Percentiles rank a stretch among this genome's conserved stretches.
Conservation (phyloP, 2,888 invertebrate species). For the Dicyrtomina minuta region DNA sequence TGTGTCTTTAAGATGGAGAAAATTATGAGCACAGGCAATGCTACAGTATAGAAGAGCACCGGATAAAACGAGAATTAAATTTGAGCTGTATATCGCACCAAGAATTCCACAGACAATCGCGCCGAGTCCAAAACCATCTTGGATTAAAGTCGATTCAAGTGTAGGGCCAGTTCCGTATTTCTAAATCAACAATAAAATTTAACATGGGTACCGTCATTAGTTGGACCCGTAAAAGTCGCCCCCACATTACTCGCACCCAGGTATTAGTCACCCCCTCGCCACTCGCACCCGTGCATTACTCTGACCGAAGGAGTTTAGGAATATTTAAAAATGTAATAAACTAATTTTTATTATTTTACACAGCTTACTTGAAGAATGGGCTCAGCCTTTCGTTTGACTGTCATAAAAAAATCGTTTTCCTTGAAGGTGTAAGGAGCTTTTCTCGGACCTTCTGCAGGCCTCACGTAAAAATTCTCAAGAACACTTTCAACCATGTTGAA, state of each 20-base stretch:
- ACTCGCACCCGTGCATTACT: too few species aligned
- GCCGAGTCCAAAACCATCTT: conserved; percentile 43
- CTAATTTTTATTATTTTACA: too few species aligned
- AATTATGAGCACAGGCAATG: conserved; percentile 71
- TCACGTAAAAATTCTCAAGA: conserved; percentile 67
- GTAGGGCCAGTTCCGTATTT: conserved; percentile 49
- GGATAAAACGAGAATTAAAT: conserved; percentile 59
- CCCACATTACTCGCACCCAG: too few species aligned
- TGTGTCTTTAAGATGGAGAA: conserved; percentile 72
- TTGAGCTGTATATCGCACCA: conserved; percentile 54
- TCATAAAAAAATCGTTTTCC: conserved; percentile 72
- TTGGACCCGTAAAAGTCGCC: too few species aligned
- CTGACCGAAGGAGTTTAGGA: too few species aligned
- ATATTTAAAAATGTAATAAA: too few species aligned
- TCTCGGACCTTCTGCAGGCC: conserved; percentile 65
- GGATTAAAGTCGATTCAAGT: conserved; percentile 34
- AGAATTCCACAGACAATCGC: conserved; percentile 43
- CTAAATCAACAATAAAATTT: too few species aligned
- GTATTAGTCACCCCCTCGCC: too few species aligned
- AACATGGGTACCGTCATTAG: too few species aligned
- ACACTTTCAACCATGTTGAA: conserved; percentile 61
- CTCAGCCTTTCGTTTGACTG: conserved; percentile 61
- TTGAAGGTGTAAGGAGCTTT: conserved; percentile 73
- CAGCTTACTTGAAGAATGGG: conserved; percentile 39
- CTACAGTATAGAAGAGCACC: conserved; percentile 65